A percentile compares a stretch with the other conserved stretches of the same genome.
Evolutionary conservation across 2,113 vertebrate genomes (phyloP).

Genomic region (Thomomys bottae): DNA sequence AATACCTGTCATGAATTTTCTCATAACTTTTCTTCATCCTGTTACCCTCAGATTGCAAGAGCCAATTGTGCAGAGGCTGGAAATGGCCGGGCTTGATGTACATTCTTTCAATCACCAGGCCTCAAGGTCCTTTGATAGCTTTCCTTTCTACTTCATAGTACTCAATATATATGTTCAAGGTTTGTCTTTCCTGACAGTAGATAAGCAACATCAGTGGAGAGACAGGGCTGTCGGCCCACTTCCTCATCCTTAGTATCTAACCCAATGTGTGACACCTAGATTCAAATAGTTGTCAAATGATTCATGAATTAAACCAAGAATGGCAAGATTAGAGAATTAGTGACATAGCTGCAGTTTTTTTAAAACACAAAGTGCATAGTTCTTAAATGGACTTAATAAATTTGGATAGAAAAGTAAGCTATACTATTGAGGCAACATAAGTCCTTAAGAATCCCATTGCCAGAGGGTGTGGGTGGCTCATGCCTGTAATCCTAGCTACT

Average conservation of each 20-base stretch:
- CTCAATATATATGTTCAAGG: neutral
- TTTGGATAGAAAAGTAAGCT: slow-evolving; percentile 7
- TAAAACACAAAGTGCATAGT: neutral
- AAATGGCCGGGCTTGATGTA: neutral
- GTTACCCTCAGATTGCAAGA: neutral
- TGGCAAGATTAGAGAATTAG: neutral
- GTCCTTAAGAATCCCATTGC: neutral
- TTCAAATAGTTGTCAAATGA: neutral
- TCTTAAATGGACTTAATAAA: slow-evolving; percentile 1
- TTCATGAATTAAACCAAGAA: neutral
- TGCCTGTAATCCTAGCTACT: too few relatives aligned
- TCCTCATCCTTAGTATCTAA: neutral
- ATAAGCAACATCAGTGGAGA: neutral
- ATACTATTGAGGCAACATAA: neutral
- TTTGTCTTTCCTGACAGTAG: neutral
- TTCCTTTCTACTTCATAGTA: neutral
- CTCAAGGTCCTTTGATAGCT: neutral
- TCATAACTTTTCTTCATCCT: neutral
- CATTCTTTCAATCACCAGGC: neutral
- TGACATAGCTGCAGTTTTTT: neutral
- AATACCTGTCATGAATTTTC: neutral
- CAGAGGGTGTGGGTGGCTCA: neutral
- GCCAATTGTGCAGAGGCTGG: neutral
- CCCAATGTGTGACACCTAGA: neutral
- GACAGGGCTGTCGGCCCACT: neutral